phyloP scores from a whole-genome alignment of 2,888 invertebrate species.

The Plutella xylostella region DNA sequence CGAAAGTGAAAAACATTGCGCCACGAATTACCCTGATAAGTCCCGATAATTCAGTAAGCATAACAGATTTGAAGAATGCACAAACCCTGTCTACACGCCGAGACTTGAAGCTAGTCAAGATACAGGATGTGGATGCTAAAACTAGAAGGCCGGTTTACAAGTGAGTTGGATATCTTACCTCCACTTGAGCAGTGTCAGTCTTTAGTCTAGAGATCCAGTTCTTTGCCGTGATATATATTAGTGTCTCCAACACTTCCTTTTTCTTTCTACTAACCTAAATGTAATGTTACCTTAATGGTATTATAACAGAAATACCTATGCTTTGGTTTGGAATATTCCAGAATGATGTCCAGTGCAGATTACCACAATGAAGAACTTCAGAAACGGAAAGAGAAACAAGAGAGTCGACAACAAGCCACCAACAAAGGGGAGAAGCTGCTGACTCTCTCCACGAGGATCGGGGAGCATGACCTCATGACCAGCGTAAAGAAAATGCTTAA shows the following conservation, averaged over 20 bases:
- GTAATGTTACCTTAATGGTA: too few species aligned
- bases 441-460: conserved; percentile 72
- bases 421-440: conserved; percentile 75
- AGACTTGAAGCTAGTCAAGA: conserved; percentile 76
- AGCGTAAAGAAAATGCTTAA: conserved; percentile 74
- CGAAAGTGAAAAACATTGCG: conserved; percentile 42
- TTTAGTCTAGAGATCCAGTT: not conserved
- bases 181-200: too few species aligned
- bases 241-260: not conserved
- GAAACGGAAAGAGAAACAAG: conserved; percentile 60
- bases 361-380: conserved; percentile 72
- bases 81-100: conserved; percentile 75
- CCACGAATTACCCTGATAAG: conserved; percentile 74
- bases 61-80: conserved; percentile 76
- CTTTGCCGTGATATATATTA: not conserved
- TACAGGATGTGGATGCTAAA: conserved; percentile 75
- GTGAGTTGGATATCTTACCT: conserved; percentile 43
- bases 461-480: conserved; percentile 74
- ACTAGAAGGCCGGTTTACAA: conserved; percentile 77
- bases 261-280: too few species aligned
- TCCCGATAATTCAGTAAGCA: conserved; percentile 65
- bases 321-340: too few species aligned
- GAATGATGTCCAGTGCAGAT: conserved; percentile 75
- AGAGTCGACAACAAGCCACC: conserved; percentile 36
- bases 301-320: too few species aligned